Conservation (phyloP, 2,888 invertebrate genomes). For the Polymixis flavicincta region DNA sequence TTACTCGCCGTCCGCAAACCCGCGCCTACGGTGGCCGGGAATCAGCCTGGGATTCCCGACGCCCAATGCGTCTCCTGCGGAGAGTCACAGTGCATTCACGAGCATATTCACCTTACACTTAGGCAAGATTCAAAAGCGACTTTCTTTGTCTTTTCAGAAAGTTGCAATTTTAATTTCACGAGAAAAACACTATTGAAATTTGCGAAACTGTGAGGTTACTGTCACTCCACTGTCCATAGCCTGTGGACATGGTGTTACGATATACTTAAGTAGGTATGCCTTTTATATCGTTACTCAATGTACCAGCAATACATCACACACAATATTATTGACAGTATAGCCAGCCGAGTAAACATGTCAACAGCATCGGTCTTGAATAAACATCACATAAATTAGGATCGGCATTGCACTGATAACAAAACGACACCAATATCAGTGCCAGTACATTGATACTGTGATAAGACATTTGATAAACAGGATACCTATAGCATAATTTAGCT, state of each 20-base stretch:
- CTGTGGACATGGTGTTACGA: background rate
- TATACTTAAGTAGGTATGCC: background rate
- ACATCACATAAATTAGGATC: constrained; percentile 56
- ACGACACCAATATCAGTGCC: constrained; percentile 52
- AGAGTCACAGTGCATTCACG: background rate
- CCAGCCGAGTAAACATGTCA: constrained; percentile 23
- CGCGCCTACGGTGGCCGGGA: too few species aligned
- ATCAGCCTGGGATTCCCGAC: too few species aligned
- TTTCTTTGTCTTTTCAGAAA: background rate
- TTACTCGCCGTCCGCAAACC: too few species aligned
- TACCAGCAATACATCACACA: background rate
- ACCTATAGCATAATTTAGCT: constrained; percentile 14
- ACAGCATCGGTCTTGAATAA: constrained; percentile 15
- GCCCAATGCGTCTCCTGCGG: too few species aligned
- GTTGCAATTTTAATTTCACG: background rate
- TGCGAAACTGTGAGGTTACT: background rate
- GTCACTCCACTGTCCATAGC: background rate
- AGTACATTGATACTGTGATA: constrained; percentile 59
- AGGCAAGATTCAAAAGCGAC: background rate
- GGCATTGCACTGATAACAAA: constrained; percentile 59
- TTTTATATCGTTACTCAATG: background rate
- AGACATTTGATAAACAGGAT: constrained; percentile 43
- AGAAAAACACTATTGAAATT: background rate
- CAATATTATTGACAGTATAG: constrained; percentile 14
- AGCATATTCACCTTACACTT: background rate